phyloP scores from a whole-genome alignment of 2,113 vertebrate genomes.

The Aythya baeri region DNA sequence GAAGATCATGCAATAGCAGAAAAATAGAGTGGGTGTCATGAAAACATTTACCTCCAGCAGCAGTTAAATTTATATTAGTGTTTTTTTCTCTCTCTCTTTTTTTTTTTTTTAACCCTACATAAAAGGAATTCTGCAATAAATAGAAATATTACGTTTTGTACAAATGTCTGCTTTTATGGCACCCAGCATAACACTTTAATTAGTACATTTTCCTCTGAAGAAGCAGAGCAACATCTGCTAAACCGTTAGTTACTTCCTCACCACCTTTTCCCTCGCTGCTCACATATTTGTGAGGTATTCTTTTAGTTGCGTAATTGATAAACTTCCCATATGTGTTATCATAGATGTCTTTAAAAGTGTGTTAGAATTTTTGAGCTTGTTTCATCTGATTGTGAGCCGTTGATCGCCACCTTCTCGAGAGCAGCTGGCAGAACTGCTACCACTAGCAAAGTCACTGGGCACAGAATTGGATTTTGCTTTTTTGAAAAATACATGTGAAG shows the following conservation, averaged over 20 bases:
- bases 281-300: background rate
- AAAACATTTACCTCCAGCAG: background rate
- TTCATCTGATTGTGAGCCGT: background rate
- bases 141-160: background rate
- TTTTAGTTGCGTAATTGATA: background rate
- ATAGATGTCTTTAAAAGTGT: background rate
- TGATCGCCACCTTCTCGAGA: background rate
- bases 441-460: background rate
- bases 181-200: background rate
- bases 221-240: background rate
- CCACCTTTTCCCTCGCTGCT: accelerated
- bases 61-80: background rate
- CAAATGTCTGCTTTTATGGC: background rate
- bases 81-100: background rate
- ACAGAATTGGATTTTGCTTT: background rate
- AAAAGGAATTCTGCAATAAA: background rate
- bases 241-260: background rate
- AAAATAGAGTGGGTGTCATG: background rate
- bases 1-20: background rate
- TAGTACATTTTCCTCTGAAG: accelerated
- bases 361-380: background rate
- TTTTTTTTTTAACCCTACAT: background rate
- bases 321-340: background rate
- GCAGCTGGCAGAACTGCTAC: background rate
- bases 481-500: background rate